Percentiles rank a stretch among this genome's conserved stretches.
Conservation (phyloP, 2,797 vertebrate species). For the Sciaenops ocellatus region DNA sequence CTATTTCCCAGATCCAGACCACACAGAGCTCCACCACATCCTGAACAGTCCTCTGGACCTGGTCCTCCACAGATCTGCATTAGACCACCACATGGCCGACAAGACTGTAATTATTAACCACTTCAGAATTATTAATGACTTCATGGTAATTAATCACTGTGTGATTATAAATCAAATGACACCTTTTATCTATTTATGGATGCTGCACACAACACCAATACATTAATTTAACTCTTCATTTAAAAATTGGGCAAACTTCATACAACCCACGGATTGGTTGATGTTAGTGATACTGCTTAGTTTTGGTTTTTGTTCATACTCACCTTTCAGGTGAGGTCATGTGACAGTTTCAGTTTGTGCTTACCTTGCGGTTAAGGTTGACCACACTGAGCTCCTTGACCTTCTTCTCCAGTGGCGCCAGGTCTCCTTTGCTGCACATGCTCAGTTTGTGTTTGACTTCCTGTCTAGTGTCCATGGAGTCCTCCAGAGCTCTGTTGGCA, state of each 20-base stretch:
- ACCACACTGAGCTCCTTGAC: conserved; percentile 78
- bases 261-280: neutral
- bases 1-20: conserved; percentile 29
- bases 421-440: conserved; percentile 63
- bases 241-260: neutral
- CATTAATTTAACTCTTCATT: neutral
- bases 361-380: conserved; percentile 75
- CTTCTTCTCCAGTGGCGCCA: conserved; percentile 80
- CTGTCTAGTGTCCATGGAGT: conserved; percentile 82
- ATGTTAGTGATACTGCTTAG: no score
- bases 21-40: conserved; percentile 86
- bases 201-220: neutral
- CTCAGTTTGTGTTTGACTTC: conserved; percentile 65
- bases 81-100: conserved; percentile 16
- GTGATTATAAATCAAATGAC: neutral
- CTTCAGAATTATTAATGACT: neutral
- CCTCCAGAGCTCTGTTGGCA: conserved; percentile 63
- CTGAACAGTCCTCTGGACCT: conserved; percentile 77
- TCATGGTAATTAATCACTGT: no score
- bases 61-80: conserved; percentile 87
- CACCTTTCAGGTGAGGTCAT: neutral
- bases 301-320: no score
- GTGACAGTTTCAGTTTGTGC: neutral
- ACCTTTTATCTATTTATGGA: no score
- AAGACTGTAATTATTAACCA: neutral